A percentile compares a stretch with the other conserved stretches of the same genome.
Conservation (phyloP, 2,797 vertebrate species). For the Crenichthys baileyi region DNA sequence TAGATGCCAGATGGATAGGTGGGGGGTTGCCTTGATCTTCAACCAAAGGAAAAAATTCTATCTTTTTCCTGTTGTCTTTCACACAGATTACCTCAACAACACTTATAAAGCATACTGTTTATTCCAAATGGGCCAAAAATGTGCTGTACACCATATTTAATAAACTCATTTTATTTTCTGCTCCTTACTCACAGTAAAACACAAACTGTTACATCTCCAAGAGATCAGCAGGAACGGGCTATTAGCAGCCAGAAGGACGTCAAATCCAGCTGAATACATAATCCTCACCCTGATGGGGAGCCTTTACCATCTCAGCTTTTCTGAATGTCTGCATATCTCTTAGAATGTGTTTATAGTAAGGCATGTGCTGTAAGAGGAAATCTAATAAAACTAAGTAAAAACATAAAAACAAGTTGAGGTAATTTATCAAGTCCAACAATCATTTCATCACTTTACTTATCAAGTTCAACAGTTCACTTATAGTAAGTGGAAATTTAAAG, state of each 20-base stretch:
- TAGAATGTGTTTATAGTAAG: background rate
- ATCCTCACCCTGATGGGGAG: background rate
- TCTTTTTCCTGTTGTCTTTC: slow-evolving; percentile 7
- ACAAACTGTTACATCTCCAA: background rate
- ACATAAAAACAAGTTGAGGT: background rate
- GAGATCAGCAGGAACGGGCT: background rate
- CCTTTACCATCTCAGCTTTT: background rate
- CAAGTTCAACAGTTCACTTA: no score
- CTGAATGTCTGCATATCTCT: background rate
- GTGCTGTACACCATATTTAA: background rate
- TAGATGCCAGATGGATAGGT: slow-evolving; percentile 54
- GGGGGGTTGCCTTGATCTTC: slow-evolving; percentile 43
- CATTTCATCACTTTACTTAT: no score
- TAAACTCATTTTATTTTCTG: background rate
- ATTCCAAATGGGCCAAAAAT: background rate
- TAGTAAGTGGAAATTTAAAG: no score
- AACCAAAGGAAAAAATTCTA: slow-evolving; percentile 38
- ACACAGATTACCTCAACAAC: slow-evolving; percentile 10
- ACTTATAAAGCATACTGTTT: background rate
- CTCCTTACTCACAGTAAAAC: background rate
- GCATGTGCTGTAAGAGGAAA: background rate
- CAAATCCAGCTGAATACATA: background rate
- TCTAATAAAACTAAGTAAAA: background rate
- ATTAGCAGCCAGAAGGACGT: background rate
- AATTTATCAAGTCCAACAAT: no score